Conservation (phyloP, 2,113 vertebrate genomes). For the Delphinus delphis region DNA sequence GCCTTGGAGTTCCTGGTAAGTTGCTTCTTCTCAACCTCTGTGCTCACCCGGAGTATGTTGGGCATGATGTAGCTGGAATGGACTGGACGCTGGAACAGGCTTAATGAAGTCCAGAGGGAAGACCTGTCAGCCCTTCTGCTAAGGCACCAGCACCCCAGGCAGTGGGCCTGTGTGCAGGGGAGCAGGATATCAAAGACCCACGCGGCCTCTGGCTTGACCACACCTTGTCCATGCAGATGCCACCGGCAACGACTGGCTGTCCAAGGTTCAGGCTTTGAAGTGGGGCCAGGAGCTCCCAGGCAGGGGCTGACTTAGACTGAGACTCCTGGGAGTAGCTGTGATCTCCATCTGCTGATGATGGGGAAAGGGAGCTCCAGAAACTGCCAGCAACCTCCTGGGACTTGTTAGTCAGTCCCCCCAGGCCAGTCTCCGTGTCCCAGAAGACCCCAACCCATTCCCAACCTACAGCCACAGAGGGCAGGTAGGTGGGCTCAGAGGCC, state of each 20-base stretch:
- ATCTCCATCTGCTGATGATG: not conserved
- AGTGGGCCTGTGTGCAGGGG: conserved; percentile 88
- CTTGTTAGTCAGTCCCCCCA: not conserved
- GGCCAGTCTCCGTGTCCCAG: not conserved
- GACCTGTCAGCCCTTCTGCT: conserved; percentile 84
- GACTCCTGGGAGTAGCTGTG: not conserved
- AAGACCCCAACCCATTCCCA: not conserved
- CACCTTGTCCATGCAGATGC: conserved; percentile 94
- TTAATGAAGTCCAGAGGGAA: conserved; percentile 85
- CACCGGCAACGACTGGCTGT: conserved; percentile 85
- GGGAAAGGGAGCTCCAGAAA: not conserved
- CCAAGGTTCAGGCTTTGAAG: not conserved
- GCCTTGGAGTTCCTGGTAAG: conserved; percentile 87
- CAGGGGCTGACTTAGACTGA: not conserved
- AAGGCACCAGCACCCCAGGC: conserved; percentile 89
- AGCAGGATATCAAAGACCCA: conserved; percentile 89
- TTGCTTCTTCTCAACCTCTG: conserved; percentile 82
- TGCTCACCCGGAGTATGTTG: conserved; percentile 88
- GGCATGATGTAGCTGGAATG: conserved; percentile 90
- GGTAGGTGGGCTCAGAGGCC: conserved; percentile 76
- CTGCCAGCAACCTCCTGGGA: not conserved
- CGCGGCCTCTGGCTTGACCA: conserved; percentile 82
- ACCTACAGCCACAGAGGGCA: not conserved
- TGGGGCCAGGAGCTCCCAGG: not conserved
- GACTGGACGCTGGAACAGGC: conserved; percentile 90